Evolutionary conservation across 2,888 invertebrate genomes (phyloP).

Genomic region (Euzophera pinguis): DNA sequence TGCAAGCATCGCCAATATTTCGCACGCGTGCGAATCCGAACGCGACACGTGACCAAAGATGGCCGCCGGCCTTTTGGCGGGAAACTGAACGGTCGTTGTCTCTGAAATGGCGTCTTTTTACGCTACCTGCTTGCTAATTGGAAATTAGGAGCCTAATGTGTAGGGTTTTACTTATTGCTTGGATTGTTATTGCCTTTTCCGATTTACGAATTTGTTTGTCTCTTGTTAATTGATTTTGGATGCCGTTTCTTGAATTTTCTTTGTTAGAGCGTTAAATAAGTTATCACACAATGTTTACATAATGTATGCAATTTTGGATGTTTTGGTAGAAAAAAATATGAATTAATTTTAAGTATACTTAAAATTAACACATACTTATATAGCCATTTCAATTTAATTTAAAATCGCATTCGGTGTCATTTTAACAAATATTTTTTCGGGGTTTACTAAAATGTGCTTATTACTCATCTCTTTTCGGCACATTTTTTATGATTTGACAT

Average conservation of each 20-base stretch:
- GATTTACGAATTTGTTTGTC: conserved; percentile 64
- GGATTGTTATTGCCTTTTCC: conserved; percentile 63
- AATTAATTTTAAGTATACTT: too few species aligned
- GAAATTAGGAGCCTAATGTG: conserved; percentile 75
- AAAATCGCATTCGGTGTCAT: too few species aligned
- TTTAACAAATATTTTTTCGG: too few species aligned
- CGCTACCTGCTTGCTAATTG: conserved; percentile 78
- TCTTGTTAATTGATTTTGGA: conserved; percentile 45
- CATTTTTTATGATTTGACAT: too few species aligned
- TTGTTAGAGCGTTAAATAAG: not conserved
- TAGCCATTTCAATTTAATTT: too few species aligned
- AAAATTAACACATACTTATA: too few species aligned
- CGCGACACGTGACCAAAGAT: conserved; percentile 52
- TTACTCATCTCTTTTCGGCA: too few species aligned
- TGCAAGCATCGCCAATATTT: conserved; percentile 74
- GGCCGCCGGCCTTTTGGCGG: conserved; percentile 66
- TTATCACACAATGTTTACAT: too few species aligned
- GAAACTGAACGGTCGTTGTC: conserved; percentile 55
- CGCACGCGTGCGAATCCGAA: conserved; percentile 70
- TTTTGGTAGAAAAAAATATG: too few species aligned
- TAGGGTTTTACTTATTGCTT: conserved; percentile 63
- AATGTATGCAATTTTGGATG: too few species aligned
- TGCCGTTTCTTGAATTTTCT: not conserved
- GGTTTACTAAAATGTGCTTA: too few species aligned
- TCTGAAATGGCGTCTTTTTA: conserved; percentile 74